Evolutionary conservation across 2,797 vertebrate genomes (phyloP), one percentile per base, ranked within the genome.

Genomic region (Morelia viridis): DNA sequence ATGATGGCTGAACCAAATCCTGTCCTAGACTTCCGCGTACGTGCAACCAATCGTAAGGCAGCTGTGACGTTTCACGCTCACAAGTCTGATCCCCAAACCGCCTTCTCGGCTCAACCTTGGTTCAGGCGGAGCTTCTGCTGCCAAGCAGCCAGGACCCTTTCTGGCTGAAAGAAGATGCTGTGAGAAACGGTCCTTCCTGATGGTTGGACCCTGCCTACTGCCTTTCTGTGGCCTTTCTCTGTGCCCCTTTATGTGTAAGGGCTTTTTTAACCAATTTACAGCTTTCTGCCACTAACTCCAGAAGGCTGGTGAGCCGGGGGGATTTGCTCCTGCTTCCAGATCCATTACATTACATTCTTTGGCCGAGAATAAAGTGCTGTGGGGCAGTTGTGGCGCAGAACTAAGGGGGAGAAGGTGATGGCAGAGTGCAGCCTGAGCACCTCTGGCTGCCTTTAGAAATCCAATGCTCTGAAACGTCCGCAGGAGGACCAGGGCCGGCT

Each of bases 181-280:
- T 53, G 50, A 1, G 6, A 53, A 53, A 53, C 9, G 50, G 50
- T 5, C 64, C 68, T 71, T 76, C 68, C 68, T 19, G 31, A 22
- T 41, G 68, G 2, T 6, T 7, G 2, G 19, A 6, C 3, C 17
- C 68, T 3, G n/a, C 68, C 35, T 76, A 1, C 28, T 85, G 5
- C 26, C 56, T 31, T 19, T 56, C 13, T 6, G 24, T n/a, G 12
- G 28, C 31, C 68, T 76, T 76, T 1, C 17, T 41, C 19, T 8
- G n/a, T 2, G 22, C 3, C 0, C 28, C 15, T 56, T n/a, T 56
- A 26, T 1, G 0, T 13, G 24, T 41, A 60, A 1, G 10, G 9
- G 12, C 6, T 31, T 11, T 6, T 6, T 19, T 19, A 65, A 22
- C 2, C 26, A 0, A 46, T 60, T 80, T 60, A 46, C 35, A 80